phyloP scores from a whole-genome alignment of 2,797 vertebrate species.

The Perodicticus potto region DNA sequence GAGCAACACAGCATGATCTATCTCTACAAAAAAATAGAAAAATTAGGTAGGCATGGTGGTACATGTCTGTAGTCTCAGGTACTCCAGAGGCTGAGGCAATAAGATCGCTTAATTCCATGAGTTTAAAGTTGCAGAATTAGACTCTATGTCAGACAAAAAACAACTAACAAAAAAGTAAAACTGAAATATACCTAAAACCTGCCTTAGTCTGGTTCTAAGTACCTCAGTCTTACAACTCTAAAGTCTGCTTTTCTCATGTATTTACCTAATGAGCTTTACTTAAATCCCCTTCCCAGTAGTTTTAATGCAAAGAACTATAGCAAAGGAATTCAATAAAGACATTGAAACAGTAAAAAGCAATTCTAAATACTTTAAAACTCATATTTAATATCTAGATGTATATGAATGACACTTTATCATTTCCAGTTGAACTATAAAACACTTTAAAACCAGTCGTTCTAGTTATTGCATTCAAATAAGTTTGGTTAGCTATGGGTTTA shows the following conservation, averaged over 20 bases:
- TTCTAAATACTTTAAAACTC: slow-evolving; percentile 70
- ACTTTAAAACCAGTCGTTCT: slow-evolving; percentile 70
- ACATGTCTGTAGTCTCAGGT: neutral
- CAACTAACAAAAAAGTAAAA: slow-evolving; percentile 39
- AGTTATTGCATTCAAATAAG: slow-evolving; percentile 60
- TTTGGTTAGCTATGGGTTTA: slow-evolving; percentile 69
- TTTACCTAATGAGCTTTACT: slow-evolving; percentile 71
- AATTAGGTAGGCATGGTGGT: neutral
- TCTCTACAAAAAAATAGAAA: neutral
- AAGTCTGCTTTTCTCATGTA: slow-evolving; percentile 59
- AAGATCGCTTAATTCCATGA: neutral
- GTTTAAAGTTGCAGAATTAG: neutral
- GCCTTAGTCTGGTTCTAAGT: slow-evolving; percentile 14
- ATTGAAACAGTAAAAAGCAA: slow-evolving; percentile 66
- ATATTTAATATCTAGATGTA: slow-evolving; percentile 57
- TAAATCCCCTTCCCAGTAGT: slow-evolving; percentile 66
- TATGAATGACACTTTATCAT: slow-evolving; percentile 60
- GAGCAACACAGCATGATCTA: neutral
- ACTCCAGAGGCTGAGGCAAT: neutral
- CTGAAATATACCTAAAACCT: slow-evolving; percentile 66
- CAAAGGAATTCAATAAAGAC: slow-evolving; percentile 55
- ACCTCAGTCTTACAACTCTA: slow-evolving; percentile 25
- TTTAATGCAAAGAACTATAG: slow-evolving; percentile 75
- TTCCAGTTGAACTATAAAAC: slow-evolving; percentile 62
- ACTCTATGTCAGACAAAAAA: neutral